Percentiles rank a stretch among this genome's conserved stretches.
Conservation (phyloP, 2,888 invertebrate genomes). For the Epistrophe eligans region DNA sequence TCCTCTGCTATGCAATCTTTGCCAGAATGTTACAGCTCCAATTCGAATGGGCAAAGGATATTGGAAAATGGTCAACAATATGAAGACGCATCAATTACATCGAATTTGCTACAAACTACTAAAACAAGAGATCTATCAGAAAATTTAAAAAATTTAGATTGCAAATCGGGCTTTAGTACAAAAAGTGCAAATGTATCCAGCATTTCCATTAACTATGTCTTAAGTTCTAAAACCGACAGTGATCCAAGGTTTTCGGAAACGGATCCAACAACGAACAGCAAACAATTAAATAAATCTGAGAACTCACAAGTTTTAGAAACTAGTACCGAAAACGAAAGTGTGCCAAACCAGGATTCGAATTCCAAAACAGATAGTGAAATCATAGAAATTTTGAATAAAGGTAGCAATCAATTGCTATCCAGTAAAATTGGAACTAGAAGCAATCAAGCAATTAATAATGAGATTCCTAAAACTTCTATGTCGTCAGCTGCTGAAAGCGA, state of each 20-base stretch:
- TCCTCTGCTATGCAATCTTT: conserved; percentile 26
- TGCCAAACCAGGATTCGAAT: neutral
- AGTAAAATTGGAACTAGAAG: neutral
- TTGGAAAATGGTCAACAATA: neutral
- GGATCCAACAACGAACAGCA: neutral
- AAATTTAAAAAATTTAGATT: neutral
- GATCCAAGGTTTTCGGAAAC: neutral
- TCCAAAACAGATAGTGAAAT: neutral
- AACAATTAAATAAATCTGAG: neutral
- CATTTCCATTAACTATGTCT: conserved; percentile 1
- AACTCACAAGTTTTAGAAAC: neutral
- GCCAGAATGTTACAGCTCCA: conserved; percentile 22
- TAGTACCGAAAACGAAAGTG: neutral
- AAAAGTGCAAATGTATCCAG: neutral
- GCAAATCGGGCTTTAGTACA: neutral
- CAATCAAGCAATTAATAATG: neutral
- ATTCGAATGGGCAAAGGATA: neutral
- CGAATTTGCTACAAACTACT: neutral
- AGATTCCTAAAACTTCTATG: neutral
- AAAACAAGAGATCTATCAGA: neutral
- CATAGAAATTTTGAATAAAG: neutral
- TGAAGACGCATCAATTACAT: neutral
- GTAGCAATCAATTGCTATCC: neutral
- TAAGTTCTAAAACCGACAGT: neutral
- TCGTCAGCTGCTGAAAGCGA: neutral